Conservation (phyloP, 2,113 vertebrate genomes). For the Chrysochloris asiatica region DNA sequence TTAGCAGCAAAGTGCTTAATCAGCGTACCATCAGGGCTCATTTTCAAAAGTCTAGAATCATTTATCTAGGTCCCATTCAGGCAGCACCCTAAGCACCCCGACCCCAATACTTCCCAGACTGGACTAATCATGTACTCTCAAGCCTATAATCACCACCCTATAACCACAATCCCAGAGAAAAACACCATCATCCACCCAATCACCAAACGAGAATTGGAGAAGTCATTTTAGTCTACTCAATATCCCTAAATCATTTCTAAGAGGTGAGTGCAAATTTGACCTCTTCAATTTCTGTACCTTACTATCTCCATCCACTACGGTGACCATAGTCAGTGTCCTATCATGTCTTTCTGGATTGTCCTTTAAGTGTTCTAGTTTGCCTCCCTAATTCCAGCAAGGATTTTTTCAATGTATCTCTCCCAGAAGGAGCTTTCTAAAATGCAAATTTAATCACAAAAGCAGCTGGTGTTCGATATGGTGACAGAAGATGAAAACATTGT, state of each 20-base stretch:
- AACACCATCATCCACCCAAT: background rate
- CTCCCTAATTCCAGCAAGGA: background rate
- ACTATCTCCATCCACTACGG: rapidly evolving
- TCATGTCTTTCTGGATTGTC: background rate
- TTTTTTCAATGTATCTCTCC: background rate
- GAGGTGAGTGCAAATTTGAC: rapidly evolving
- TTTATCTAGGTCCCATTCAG: background rate
- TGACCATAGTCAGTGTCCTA: background rate
- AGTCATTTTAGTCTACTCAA: background rate
- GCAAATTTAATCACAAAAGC: background rate
- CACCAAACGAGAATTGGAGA: background rate
- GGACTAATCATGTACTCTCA: background rate
- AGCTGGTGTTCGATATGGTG: no score
- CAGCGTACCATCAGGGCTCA: background rate
- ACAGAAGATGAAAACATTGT: no score
- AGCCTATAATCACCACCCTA: background rate
- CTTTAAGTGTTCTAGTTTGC: background rate
- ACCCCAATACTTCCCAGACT: background rate
- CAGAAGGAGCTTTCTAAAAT: background rate
- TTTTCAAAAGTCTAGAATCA: background rate
- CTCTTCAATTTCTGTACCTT: background rate
- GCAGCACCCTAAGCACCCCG: background rate
- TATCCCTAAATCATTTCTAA: background rate
- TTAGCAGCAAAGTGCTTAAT: background rate
- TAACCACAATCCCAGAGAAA: no score